Evolutionary conservation across 2,888 invertebrate species (phyloP).

Genomic region (Megaustenia siamemsis): DNA sequence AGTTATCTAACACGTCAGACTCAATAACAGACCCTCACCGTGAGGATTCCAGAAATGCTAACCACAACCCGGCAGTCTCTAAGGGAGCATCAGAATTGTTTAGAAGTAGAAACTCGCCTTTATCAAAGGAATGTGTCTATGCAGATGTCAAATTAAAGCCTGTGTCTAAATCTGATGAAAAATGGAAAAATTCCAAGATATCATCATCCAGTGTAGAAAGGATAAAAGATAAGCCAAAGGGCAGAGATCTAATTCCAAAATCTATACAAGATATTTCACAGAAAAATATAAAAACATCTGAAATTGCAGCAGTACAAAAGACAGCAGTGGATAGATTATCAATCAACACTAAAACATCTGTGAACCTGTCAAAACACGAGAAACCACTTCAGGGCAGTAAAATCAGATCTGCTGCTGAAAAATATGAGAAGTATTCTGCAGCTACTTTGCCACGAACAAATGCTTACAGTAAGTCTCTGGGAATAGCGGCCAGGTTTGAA

Average conservation of each 20-base stretch:
- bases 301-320: not conserved
- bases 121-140: constrained; percentile 48
- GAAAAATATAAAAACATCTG: not conserved
- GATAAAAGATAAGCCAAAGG: constrained; percentile 13
- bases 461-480: constrained; percentile 10
- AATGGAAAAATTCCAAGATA: constrained; percentile 23
- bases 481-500: constrained; percentile 33
- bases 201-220: not conserved
- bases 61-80: constrained; percentile 15
- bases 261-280: not conserved
- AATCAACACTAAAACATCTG: not conserved
- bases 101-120: constrained; percentile 34
- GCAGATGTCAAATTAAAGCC: constrained; percentile 45
- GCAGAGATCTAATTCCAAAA: constrained; percentile 2
- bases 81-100: not conserved
- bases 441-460: not conserved
- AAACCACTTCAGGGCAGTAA: not conserved
- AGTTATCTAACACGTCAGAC: not conserved
- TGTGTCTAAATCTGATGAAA: constrained; percentile 24
- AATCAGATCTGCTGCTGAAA: not conserved
- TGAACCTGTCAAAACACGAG: not conserved
- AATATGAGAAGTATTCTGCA: not conserved
- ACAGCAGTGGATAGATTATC: not conserved
- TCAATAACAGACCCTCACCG: not conserved
- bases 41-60: constrained; percentile 16